Base-by-base conservation (phyloP, 2,888 invertebrate species). In the Pseudococcus longispinus region DNA sequence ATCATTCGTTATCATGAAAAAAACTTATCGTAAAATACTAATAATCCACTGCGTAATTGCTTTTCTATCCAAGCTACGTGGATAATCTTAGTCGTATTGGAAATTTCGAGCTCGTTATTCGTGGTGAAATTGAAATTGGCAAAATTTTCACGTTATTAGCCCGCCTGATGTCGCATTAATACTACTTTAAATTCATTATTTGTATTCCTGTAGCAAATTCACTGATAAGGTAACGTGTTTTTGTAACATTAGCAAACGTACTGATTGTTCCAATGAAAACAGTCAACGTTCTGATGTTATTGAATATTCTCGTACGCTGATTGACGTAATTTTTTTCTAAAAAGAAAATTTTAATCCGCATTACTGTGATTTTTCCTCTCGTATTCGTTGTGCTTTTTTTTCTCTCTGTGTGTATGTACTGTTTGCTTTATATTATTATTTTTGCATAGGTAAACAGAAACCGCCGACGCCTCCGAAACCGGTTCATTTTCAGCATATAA, bases 381-480 rank as follows among this genome's bases (percentile, higher is more conserved):
- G 42, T 42, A 29, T 37, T 8, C 77, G 20, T 37, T 80, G 42
- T 80, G 77, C 42, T 80, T 80, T 77, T 77, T 77, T 80, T 80
- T 77, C 42, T 77, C 11, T 74, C 23, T 29, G 15, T 29, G 23
- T 60, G 29, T 20, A 42, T 80, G 32, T 37, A 37, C 70, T 74
- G 9, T 42, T 37, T 26, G 42, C 23, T 80, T 80, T 11, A 70
- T 42, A 11, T 37, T 80, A 42, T 80, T n/a, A 80, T 80, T 80
- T 80, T 42, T 80, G 77, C 77, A 32, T 51, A 86, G 86, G 86
- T 80, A 86, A 86, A 74, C 86, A 77, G 80, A 86, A 86, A 74
- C 86, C 86, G 18, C 86, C 86, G 26, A 86, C 86, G 4, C 86
- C 86, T 51, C 86, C 86, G 15, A 86, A 86, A 80, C 86, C 86